These are phyloP conservation scores for Elegia similella DNA, from an alignment of 2,888 invertebrate species.

Conservation along the genomic window DNA sequence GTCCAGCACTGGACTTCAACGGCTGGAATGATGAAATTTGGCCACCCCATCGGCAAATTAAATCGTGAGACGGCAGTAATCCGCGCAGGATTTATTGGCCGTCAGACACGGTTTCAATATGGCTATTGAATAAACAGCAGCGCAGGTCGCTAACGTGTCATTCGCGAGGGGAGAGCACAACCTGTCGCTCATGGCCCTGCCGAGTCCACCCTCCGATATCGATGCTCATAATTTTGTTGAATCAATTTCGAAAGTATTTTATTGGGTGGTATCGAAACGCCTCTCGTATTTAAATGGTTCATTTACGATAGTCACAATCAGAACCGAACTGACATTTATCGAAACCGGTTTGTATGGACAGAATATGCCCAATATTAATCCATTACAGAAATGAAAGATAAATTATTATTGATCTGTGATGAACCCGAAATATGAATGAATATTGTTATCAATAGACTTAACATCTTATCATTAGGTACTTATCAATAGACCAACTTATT, in stretches of 20 bases:
- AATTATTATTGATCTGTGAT: too few relatives aligned
- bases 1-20: too few relatives aligned
- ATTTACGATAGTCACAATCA: too few relatives aligned
- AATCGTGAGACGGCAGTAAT: conserved; percentile 43
- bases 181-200: conserved; percentile 41
- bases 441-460: too few relatives aligned
- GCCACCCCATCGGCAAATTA: conserved; percentile 38
- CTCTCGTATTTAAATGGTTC: not conserved
- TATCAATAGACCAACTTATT: too few relatives aligned
- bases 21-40: too few relatives aligned
- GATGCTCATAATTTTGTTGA: conserved; percentile 20
- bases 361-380: too few relatives aligned
- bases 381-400: too few relatives aligned
- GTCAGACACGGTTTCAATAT: conserved; percentile 41
- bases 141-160: conserved; percentile 12
- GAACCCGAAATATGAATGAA: too few relatives aligned
- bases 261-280: not conserved
- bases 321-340: too few relatives aligned
- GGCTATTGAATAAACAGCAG: conserved; percentile 49
- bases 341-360: too few relatives aligned
- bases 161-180: conserved; percentile 38
- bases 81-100: conserved; percentile 43
- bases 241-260: conserved; percentile 5
- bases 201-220: conserved; percentile 15
- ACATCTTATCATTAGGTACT: too few relatives aligned